Evolutionary conservation across 2,797 vertebrate genomes (phyloP).

Genomic region (Loris lydekkerianus): DNA sequence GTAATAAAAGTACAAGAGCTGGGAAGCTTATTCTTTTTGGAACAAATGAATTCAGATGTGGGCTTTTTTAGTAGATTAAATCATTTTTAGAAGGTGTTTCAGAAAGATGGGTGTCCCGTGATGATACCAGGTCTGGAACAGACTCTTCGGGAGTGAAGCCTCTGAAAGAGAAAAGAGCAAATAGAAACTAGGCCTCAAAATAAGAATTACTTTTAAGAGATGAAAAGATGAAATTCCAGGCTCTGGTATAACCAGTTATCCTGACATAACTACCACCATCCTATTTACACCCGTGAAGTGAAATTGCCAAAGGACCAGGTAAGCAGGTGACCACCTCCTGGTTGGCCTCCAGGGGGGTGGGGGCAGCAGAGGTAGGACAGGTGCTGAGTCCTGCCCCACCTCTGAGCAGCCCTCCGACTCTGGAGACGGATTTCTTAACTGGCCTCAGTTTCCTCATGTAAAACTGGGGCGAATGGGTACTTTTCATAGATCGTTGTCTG

Average conservation of each 20-base stretch:
- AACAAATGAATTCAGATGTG: not conserved
- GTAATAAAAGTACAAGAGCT: rapidly evolving
- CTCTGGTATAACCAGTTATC: rapidly evolving
- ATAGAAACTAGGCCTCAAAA: not conserved
- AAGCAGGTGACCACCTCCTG: rapidly evolving
- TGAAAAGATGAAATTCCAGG: not conserved
- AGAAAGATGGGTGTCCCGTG: rapidly evolving
- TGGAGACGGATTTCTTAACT: rapidly evolving
- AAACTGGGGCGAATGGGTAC: rapidly evolving
- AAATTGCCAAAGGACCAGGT: rapidly evolving
- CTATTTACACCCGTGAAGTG: rapidly evolving
- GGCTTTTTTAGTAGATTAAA: not conserved
- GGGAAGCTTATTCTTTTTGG: no score
- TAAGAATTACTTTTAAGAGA: not conserved
- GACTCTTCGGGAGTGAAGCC: not conserved
- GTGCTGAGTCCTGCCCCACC: rapidly evolving
- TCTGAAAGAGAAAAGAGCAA: not conserved
- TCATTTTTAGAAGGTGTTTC: not conserved
- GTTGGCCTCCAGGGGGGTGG: not conserved
- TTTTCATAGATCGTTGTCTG: rapidly evolving
- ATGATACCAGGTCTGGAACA: rapidly evolving
- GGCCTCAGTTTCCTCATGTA: not conserved
- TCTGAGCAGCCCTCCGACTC: not conserved
- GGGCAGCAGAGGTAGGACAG: not conserved
- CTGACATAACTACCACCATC: rapidly evolving